Conservation (phyloP, 2,888 invertebrate genomes). For the Cepaea hortensis region DNA sequence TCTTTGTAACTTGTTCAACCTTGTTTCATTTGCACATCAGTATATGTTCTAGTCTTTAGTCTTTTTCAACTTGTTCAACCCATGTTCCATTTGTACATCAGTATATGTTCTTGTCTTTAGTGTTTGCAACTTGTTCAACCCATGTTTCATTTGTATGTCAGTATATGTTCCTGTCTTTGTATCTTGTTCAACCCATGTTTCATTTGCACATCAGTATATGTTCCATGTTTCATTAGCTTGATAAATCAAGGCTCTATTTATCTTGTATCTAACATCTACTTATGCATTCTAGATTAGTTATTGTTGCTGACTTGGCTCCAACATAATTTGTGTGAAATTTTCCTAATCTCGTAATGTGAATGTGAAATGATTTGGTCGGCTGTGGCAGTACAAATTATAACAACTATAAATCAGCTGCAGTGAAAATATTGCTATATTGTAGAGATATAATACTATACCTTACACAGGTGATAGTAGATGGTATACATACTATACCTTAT, state of each 20-base stretch:
- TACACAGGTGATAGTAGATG: too few species aligned
- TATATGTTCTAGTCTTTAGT: not conserved
- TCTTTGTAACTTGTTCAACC: not conserved
- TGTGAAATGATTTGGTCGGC: too few species aligned
- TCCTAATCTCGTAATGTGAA: too few species aligned
- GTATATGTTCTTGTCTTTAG: not conserved
- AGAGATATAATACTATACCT: too few species aligned
- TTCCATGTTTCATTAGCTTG: not conserved
- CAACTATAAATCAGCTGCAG: too few species aligned
- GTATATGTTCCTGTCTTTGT: not conserved
- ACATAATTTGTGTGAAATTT: too few species aligned
- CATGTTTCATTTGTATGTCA: not conserved
- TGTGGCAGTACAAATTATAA: too few species aligned
- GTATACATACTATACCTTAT: too few species aligned
- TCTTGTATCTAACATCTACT: too few species aligned
- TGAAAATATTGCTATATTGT: too few species aligned
- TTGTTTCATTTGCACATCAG: not conserved
- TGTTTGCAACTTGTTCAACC: not conserved
- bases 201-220: conserved; percentile 5
- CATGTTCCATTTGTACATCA: not conserved
- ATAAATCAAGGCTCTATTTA: not conserved
- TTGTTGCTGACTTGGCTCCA: too few species aligned
- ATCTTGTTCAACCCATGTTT: not conserved
- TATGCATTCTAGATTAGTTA: too few species aligned
- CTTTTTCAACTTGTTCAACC: not conserved